phyloP scores from a whole-genome alignment of 2,113 vertebrate species.

The Upupa epops region DNA sequence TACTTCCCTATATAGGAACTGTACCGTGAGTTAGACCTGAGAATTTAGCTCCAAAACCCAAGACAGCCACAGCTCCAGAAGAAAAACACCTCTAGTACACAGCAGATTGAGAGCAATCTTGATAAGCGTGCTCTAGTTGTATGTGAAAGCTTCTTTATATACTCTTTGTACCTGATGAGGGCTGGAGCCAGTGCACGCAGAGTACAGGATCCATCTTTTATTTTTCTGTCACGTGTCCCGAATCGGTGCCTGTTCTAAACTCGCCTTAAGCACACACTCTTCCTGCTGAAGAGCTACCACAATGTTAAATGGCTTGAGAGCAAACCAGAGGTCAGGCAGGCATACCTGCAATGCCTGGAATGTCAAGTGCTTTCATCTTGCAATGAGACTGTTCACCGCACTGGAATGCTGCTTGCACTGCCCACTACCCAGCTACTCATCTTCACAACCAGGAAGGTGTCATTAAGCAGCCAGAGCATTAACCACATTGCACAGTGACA shows the following conservation, averaged over 20 bases:
- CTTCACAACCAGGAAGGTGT: neutral
- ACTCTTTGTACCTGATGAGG: neutral
- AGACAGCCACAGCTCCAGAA: neutral
- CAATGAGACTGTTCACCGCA: neutral
- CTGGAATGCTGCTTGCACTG: slow-evolving; percentile 17
- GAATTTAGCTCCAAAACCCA: neutral
- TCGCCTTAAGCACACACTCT: neutral
- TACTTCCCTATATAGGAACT: neutral
- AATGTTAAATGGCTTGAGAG: neutral
- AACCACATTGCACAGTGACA: neutral
- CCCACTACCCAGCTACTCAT: neutral
- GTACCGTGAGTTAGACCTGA: neutral
- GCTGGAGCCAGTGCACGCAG: neutral
- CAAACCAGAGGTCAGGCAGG: neutral
- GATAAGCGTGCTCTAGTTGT: neutral
- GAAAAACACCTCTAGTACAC: neutral
- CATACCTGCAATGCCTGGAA: neutral
- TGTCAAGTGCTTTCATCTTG: neutral
- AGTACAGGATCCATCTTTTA: neutral
- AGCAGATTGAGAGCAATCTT: neutral
- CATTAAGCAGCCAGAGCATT: neutral
- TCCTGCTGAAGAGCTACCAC: neutral
- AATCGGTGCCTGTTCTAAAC: neutral
- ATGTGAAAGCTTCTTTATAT: accelerated
- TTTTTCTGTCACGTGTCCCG: neutral